phyloP scores from a whole-genome alignment of 2,113 vertebrate species.

The Maccullochella peelii region DNA sequence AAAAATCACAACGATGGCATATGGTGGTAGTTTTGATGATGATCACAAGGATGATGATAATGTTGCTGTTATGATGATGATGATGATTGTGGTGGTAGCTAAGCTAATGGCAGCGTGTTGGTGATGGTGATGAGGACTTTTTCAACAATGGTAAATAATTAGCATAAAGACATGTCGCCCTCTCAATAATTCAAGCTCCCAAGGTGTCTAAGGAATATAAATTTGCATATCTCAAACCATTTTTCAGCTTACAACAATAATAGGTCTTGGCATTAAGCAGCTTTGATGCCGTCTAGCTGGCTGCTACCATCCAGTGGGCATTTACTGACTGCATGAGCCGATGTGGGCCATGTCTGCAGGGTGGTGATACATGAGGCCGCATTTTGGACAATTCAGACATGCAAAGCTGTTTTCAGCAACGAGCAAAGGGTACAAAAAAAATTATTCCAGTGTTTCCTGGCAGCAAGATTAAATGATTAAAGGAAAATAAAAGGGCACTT shows the following conservation, averaged over 20 bases:
- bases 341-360: conserved; percentile 33
- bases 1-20: background rate
- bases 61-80: background rate
- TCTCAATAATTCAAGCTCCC: conserved; percentile 72
- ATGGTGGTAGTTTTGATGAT: background rate
- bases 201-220: conserved; percentile 63
- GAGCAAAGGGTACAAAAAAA: background rate
- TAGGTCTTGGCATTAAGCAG: conserved; percentile 39
- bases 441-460: background rate
- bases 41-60: background rate
- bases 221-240: conserved; percentile 45
- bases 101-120: conserved; percentile 13
- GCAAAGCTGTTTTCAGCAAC: background rate
- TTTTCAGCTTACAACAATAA: conserved; percentile 16
- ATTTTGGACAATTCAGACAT: background rate
- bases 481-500: background rate
- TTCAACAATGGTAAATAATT: conserved; percentile 65
- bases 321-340: conserved; percentile 4
- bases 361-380: background rate
- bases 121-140: conserved; percentile 30
- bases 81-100: background rate
- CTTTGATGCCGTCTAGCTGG: conserved; percentile 33
- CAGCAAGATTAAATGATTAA: background rate
- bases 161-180: conserved; percentile 61
- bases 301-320: background rate